Evolutionary conservation across 2,888 invertebrate genomes (phyloP).

Genomic region (Timandra comae): DNA sequence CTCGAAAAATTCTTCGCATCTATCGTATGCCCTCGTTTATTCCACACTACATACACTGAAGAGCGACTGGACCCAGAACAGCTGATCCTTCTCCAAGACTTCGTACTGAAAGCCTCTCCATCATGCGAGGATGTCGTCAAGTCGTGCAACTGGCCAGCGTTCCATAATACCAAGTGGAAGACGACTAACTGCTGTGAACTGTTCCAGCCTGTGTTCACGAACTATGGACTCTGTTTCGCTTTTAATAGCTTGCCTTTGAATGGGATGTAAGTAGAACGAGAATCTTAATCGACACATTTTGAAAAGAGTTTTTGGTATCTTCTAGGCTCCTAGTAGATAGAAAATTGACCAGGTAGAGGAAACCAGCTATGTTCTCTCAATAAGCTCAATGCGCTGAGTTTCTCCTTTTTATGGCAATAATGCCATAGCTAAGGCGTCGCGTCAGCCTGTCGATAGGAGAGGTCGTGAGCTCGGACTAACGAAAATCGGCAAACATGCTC

Average conservation of each 20-base stretch:
- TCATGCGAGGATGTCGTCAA: conserved; percentile 60
- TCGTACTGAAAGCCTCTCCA: conserved; percentile 55
- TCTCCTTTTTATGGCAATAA: too few relatives aligned
- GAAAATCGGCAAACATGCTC: too few relatives aligned
- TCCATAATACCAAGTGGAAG: conserved; percentile 43
- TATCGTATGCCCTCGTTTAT: conserved; percentile 56
- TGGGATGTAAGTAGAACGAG: conserved; percentile 63
- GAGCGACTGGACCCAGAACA: conserved; percentile 35
- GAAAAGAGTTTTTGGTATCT: too few relatives aligned
- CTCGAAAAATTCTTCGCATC: conserved; percentile 57
- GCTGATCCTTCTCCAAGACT: conserved; percentile 41
- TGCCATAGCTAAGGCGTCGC: too few relatives aligned
- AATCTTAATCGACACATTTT: too few relatives aligned
- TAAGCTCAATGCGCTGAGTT: too few relatives aligned
- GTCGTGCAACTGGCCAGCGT: conserved; percentile 58
- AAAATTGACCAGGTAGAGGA: too few relatives aligned
- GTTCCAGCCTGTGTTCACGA: conserved; percentile 59
- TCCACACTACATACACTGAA: conserved; percentile 29
- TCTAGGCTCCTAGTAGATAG: too few relatives aligned
- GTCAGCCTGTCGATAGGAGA: too few relatives aligned
- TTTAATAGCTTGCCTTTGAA: conserved; percentile 65
- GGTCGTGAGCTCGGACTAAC: too few relatives aligned
- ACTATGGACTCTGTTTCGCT: conserved; percentile 62
- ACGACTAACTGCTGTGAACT: conserved; percentile 54
- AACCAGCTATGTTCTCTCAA: too few relatives aligned